Percentiles rank a stretch among this genome's conserved stretches.
Conservation (phyloP, 2,797 vertebrate species). For the Sebastiscus tertius region DNA sequence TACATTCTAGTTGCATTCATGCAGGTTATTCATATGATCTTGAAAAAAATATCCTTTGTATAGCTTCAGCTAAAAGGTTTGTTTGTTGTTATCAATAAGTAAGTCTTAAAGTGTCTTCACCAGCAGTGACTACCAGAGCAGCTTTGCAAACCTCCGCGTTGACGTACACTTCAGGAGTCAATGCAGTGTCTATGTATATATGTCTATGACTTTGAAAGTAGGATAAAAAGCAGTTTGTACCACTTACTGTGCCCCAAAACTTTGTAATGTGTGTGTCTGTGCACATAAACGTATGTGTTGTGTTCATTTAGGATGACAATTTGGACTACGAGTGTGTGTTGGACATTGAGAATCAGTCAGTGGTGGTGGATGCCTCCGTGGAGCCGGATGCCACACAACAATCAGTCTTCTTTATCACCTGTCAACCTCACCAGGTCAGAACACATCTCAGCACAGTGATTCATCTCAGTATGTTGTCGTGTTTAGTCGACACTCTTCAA, state of each 20-base stretch:
- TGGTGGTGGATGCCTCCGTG: slow-evolving; percentile 88
- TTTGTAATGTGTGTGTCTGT: background rate
- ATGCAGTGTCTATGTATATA: no score
- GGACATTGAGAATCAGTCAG: slow-evolving; percentile 86
- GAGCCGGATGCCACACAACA: slow-evolving; percentile 81
- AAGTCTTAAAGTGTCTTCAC: background rate
- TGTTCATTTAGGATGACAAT: slow-evolving; percentile 83
- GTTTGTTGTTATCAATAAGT: background rate
- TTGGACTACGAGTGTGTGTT: slow-evolving; percentile 91
- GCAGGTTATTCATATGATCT: background rate
- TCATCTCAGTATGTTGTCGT: background rate
- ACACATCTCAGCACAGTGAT: background rate
- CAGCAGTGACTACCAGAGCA: background rate
- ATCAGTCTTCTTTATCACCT: slow-evolving; percentile 87
- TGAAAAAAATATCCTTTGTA: background rate
- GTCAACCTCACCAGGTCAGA: slow-evolving; percentile 89
- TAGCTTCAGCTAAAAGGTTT: background rate
- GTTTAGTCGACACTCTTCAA: background rate
- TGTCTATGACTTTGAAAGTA: background rate
- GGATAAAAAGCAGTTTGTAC: background rate
- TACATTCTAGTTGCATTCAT: background rate
- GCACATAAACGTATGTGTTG: background rate
- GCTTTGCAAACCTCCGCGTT: background rate
- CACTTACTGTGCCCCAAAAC: background rate
- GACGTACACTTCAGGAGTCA: no score